phyloP scores from a whole-genome alignment of 2,888 invertebrate species.

The Cephus rjabovi region DNA sequence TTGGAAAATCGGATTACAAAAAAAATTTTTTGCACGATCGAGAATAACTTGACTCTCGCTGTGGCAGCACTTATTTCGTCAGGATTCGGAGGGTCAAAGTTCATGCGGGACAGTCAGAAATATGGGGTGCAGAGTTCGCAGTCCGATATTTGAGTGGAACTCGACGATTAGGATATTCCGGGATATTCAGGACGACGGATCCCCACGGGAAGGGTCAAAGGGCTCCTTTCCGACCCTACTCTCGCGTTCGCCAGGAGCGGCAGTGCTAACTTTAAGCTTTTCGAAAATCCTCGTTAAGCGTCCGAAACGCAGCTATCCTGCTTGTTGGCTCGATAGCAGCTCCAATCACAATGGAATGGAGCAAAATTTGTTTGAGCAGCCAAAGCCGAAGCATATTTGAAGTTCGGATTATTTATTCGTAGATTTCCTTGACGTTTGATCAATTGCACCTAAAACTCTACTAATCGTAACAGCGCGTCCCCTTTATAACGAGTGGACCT shows the following conservation, averaged over 20 bases:
- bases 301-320: neutral
- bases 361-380: neutral
- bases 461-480: neutral
- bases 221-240: neutral
- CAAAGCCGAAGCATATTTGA: neutral
- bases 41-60: neutral
- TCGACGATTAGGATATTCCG: slow-evolving; percentile 3
- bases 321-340: neutral
- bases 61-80: neutral
- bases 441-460: neutral
- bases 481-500: slow-evolving; percentile 4
- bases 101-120: neutral
- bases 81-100: neutral
- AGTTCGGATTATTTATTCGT: neutral
- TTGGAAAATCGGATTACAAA: neutral
- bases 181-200: neutral
- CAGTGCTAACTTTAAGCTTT: neutral
- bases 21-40: neutral
- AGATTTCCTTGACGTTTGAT: neutral
- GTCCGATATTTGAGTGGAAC: neutral
- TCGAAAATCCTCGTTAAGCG: neutral
- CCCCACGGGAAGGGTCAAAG: neutral
- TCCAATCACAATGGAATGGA: neutral
- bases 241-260: neutral
- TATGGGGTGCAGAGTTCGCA: neutral